Base-by-base conservation (phyloP, 2,113 vertebrate genomes). In the Melanotaenia duboulayi region DNA sequence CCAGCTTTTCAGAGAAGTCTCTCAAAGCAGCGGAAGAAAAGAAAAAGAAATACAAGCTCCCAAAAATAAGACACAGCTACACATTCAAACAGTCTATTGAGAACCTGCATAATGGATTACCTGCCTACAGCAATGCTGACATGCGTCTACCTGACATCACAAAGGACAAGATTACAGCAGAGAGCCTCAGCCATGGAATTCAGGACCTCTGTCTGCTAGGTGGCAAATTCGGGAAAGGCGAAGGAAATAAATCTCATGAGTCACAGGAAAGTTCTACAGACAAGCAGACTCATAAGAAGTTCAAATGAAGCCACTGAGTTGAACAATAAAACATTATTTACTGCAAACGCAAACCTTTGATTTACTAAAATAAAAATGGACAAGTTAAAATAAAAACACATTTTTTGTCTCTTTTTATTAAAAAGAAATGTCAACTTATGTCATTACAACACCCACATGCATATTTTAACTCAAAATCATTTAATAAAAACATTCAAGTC, bases 71-170 rank as follows among this genome's bases (percentile, higher is more conserved):
- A 40, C 88, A 71, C 37, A 77, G 32, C 1, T 80, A 78, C 17
- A 67, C 22, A 0, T 91, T 92, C 77, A 88, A 90, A 16, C 89
- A 90, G 52, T 81, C 82, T 0, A 66, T 13, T 0, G 82, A 91
- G 62, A 95, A 94, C 80, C 77, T 95, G 72, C 92, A 94, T 13
- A 65, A 63, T 0, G 91, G 91, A 11, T 85, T 87, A 0, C 92
- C 89, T 0, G 66, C 79, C 24, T 69, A 74, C 65, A 71, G 66
- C n/a, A 24, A 23, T 1, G 16, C 16, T 23, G 50, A 70, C 7
- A 17, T 10, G 10, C 65, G 13, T 28, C 65, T 51, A n/a, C 4
- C 1, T 32, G 39, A 42, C 56, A 61, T 49, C 24, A 25, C 57
- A 10, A 19, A 55, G 37, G 11, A 17, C 44, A 48, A 4, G 4